phyloP scores from a whole-genome alignment of 2,888 invertebrate genomes.

The Plebejus argus region DNA sequence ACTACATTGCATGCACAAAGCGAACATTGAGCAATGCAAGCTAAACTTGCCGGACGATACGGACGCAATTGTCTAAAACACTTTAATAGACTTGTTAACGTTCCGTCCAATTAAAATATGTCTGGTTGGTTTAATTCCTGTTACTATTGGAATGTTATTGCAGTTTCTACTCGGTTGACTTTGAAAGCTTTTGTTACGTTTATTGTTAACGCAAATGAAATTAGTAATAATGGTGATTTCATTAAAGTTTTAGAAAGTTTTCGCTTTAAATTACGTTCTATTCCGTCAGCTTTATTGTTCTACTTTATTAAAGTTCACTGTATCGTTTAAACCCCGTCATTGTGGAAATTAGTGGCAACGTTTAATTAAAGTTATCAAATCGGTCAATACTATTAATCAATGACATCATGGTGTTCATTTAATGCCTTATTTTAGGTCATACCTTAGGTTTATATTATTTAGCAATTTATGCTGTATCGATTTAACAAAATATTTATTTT shows the following conservation, averaged over 20 bases:
- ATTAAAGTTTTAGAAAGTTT: background rate
- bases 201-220: background rate
- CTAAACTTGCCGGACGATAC: slow-evolving; percentile 65
- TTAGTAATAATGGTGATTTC: background rate
- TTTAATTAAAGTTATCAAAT: background rate
- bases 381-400: background rate
- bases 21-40: slow-evolving; percentile 47
- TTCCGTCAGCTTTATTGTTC: background rate
- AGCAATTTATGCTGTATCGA: background rate
- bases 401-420: background rate
- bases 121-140: slow-evolving; percentile 25
- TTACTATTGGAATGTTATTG: slow-evolving; percentile 22
- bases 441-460: background rate
- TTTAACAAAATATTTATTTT: background rate
- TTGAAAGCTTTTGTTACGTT: slow-evolving; percentile 12
- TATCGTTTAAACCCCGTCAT: background rate
- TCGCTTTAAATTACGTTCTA: background rate
- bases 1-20: slow-evolving; percentile 55
- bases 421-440: background rate
- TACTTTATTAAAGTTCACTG: background rate
- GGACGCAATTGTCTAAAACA: slow-evolving; percentile 49
- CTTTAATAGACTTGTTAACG: slow-evolving; percentile 23
- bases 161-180: slow-evolving; percentile 15
- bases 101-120: slow-evolving; percentile 27
- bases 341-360: background rate